phyloP scores from a whole-genome alignment of 2,888 invertebrate species.

The Oscheius onirici region DNA sequence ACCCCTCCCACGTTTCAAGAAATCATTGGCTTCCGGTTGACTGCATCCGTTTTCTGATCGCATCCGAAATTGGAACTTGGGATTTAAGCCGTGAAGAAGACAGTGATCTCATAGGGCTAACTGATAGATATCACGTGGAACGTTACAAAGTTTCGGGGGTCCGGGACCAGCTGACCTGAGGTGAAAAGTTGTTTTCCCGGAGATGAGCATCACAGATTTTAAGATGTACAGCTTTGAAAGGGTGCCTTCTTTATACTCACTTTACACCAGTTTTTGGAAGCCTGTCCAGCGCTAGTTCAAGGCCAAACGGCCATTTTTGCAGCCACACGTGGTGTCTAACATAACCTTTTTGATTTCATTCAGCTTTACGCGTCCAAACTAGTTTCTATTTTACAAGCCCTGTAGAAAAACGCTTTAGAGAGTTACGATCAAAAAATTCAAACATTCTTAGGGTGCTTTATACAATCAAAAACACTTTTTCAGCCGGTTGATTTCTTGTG shows the following conservation, averaged over 20 bases:
- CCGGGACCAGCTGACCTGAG: background rate
- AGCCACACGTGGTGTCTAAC: constrained; percentile 1
- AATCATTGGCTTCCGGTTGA: too few relatives aligned
- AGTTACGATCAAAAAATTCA: too few relatives aligned
- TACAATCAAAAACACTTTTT: too few relatives aligned
- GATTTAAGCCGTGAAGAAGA: too few relatives aligned
- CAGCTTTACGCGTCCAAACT: background rate
- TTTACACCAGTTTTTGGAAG: background rate
- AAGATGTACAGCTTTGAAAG: too few relatives aligned
- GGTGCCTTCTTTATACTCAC: background rate
- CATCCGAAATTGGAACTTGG: too few relatives aligned
- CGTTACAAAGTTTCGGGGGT: constrained; percentile 9
- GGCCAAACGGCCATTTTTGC: background rate
- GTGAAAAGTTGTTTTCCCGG: background rate
- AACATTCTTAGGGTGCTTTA: too few relatives aligned
- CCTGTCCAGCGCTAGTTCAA: background rate
- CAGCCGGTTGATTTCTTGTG: constrained; percentile 52
- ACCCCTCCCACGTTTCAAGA: too few relatives aligned
- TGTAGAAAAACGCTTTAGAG: too few relatives aligned
- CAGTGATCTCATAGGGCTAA: too few relatives aligned
- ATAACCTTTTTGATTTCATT: background rate
- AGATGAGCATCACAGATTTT: background rate
- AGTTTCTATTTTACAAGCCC: too few relatives aligned
- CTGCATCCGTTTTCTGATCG: too few relatives aligned
- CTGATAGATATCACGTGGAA: constrained; percentile 5